A percentile compares a stretch with the other conserved stretches of the same genome.
Conservation (phyloP, 2,888 invertebrate genomes). For the Lagria hirta region DNA sequence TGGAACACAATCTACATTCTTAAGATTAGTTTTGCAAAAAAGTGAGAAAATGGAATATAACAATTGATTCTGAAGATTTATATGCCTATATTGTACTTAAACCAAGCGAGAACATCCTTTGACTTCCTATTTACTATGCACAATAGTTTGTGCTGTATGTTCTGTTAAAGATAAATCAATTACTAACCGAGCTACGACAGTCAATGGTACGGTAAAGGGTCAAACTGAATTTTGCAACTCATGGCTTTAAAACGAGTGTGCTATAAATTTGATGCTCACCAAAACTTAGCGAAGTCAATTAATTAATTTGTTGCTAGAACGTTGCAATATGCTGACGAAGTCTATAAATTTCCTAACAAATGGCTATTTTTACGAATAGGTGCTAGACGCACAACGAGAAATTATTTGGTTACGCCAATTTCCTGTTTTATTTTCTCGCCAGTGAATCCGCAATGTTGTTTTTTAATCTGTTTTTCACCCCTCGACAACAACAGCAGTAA, state of each 20-base stretch:
- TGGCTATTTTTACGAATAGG: conserved; percentile 37
- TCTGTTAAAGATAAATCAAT: conserved; percentile 50
- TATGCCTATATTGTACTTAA: too few species aligned
- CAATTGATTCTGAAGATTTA: too few species aligned
- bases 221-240: conserved; percentile 46
- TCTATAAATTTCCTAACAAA: conserved; percentile 45
- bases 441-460: not conserved
- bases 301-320: conserved; percentile 42
- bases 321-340: conserved; percentile 44
- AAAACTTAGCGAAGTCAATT: conserved; percentile 49
- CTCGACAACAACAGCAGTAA: too few species aligned
- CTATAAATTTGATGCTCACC: conserved; percentile 44
- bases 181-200: conserved; percentile 39
- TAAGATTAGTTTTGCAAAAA: too few species aligned
- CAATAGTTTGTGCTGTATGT: conserved; percentile 45
- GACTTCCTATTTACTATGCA: conserved; percentile 42
- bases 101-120: too few species aligned
- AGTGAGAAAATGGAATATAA: too few species aligned
- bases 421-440: conserved; percentile 31
- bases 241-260: conserved; percentile 39
- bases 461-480: too few species aligned
- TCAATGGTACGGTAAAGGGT: conserved; percentile 42
- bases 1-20: too few species aligned
- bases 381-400: conserved; percentile 18
- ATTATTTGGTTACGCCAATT: conserved; percentile 38